A percentile compares a stretch with the other conserved stretches of the same genome.
phyloP scores from a whole-genome alignment of 1,140 invertebrate species.

The Brachionus asplanchnoidis region DNA sequence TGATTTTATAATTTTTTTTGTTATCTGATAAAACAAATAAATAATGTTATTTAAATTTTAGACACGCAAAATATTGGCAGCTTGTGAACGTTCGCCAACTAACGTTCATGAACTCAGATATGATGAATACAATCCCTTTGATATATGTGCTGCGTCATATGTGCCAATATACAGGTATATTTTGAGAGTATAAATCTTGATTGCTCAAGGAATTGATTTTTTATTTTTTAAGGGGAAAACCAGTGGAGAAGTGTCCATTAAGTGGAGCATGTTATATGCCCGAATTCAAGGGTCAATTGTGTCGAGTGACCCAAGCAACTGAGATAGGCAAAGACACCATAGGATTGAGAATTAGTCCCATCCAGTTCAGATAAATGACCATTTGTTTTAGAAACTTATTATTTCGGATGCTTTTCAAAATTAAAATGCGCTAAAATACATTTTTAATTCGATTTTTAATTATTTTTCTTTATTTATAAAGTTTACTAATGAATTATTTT shows the following conservation, averaged over 20 bases:
- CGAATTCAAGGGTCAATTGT: slow-evolving; percentile 77
- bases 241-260: slow-evolving; percentile 85
- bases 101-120: slow-evolving; percentile 85
- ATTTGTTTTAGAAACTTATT: slow-evolving; percentile 68
- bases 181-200: not conserved
- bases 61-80: slow-evolving; percentile 80
- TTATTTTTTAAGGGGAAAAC: slow-evolving; percentile 67
- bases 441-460: slow-evolving; percentile 38
- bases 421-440: not conserved
- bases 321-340: slow-evolving; percentile 83
- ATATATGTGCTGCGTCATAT: slow-evolving; percentile 81
- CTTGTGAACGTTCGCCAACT: slow-evolving; percentile 81
- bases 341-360: slow-evolving; percentile 74
- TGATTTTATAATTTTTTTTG: too few relatives aligned
- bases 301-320: slow-evolving; percentile 64
- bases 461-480: slow-evolving; percentile 22
- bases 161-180: slow-evolving; percentile 76
- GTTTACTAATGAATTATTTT: slow-evolving; percentile 6
- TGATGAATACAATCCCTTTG: slow-evolving; percentile 97
- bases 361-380: slow-evolving; percentile 53
- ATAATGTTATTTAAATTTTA: slow-evolving; percentile 46
- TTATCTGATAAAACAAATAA: too few relatives aligned
- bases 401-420: slow-evolving; percentile 12
- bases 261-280: slow-evolving; percentile 84
- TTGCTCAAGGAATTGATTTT: slow-evolving; percentile 1